Base-by-base conservation (phyloP, 2,797 vertebrate genomes). In the Lagocephalus sceleratus region DNA sequence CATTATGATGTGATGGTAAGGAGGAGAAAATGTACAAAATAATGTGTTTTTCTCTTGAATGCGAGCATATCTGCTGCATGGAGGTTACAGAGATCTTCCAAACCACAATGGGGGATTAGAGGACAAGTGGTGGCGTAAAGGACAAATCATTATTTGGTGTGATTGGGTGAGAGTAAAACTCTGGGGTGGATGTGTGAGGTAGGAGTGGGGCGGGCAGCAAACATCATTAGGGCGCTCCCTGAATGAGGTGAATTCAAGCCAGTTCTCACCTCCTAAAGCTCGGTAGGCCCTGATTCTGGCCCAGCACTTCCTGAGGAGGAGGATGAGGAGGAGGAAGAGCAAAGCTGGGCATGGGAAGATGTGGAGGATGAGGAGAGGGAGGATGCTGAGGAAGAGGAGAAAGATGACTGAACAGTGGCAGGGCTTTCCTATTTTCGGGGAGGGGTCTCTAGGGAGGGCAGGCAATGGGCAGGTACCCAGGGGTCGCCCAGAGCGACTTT, bases 381-480 rank as follows among this genome's bases (percentile, higher is more conserved):
- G 42, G 17, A 44, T 17, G 44, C 14, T 14, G 20, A 46, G 20
- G 20, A 46, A 16, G 19, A 20, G 20, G 44, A 46, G 44, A 20
- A 21, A 70, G 75, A 75, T 59, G 79, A 74, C 78, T 74, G 68
- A 83, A 86, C 88, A 90, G 90, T 85, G 93, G 88, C 82, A 63
- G 71, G 82, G 91, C 90, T 94, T 93, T 95, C 93, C 91, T 94
- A 54, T 62, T 47, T 45, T 51, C 10, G 12, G 26, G 26, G 57
- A 42, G 74, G 75, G 90, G 94, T 91, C 79, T 87, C 88, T 85
- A 90, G 10, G 21, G 5, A 22, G 43, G 12, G 85, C 85, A 92
- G 92, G 92, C 92, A 93, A 85, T 88, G 91, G 89, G 90, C 92
- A 86, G 92, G 49, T 83, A 87, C 70, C 60, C 53, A 54, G 42